Evolutionary conservation across 2,888 invertebrate genomes (phyloP), one percentile per base, ranked within the genome.

Genomic region (Brachyptera risi): DNA sequence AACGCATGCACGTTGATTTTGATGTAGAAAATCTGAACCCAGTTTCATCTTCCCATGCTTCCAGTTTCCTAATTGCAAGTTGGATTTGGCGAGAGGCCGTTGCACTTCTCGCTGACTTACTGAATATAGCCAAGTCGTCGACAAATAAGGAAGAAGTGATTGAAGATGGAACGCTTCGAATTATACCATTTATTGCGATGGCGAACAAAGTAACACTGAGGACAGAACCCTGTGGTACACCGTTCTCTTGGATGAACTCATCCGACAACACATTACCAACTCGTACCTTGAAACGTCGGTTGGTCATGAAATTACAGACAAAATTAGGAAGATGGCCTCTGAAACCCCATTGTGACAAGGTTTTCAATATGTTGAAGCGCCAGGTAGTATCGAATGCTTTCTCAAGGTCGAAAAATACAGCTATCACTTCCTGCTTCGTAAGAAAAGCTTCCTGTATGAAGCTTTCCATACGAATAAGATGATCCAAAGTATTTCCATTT

Each of bases 351-450:
- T 26, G 11, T 31, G 47, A 35, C 26, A 67, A 27, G 5, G 59
- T 49, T 2, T 67, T 59, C n/a, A n/a, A n/a, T 40, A 60, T 54
- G 26, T 65, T 63, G 21, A 51, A 44, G 42, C 62, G 54, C 66
- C 67, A 67, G 11, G 63, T 64, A 17, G 57, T 63, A 35, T 66
- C 65, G 47, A 67, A 66, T 2, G 63, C 63, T 19, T 63, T 62
- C 44, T 59, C 57, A 9, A 63, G 50, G 31, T 65, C 63, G 19
- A 66, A 66, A 42, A 68, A 68, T 13, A 68, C 61, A 17, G 65
- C 63, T 13, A 67, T 60, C 4, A 67, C 54, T 49, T 66, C 65
- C 51, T 68, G 58, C 7, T 63, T 63, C 9, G 58, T 59, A 4
- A 65, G 31, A 56, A 69, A 68, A 11, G 60, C 66, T 13, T 65